phyloP scores from a whole-genome alignment of 2,797 vertebrate species.

The Parotocinclus haroldoi region DNA sequence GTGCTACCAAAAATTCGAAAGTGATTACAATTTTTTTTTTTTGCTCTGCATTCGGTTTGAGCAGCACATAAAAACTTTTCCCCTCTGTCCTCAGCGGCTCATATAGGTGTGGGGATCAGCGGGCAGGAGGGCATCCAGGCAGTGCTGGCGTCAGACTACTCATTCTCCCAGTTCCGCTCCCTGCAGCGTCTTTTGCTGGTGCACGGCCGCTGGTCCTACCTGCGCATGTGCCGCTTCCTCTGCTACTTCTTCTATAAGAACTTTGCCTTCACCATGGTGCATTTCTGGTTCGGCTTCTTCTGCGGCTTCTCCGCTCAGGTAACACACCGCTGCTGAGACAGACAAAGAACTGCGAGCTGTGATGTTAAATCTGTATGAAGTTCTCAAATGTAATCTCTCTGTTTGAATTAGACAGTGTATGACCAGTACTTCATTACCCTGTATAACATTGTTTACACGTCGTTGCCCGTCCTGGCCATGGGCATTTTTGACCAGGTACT shows the following conservation, averaged over 20 bases:
- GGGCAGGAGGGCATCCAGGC: constrained; percentile 96
- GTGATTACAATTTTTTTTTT: too few species aligned
- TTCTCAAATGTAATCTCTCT: constrained; percentile 5
- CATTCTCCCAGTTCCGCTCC: constrained; percentile 94
- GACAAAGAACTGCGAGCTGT: not conserved
- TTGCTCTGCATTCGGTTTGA: too few species aligned
- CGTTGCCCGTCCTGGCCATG: constrained; percentile 94
- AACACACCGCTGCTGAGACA: not conserved
- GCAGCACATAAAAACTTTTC: not conserved
- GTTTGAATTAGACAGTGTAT: constrained; percentile 76
- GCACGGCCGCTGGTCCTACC: constrained; percentile 94
- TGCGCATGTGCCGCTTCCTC: constrained; percentile 96
- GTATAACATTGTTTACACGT: constrained; percentile 95
- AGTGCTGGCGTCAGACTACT: constrained; percentile 87
- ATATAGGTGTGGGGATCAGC: constrained; percentile 92
- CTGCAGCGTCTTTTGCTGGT: constrained; percentile 91
- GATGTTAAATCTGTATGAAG: too few species aligned
- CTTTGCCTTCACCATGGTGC: constrained; percentile 98
- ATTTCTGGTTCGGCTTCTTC: constrained; percentile 98
- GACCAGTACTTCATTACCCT: constrained; percentile 94
- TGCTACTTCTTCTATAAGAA: constrained; percentile 99
- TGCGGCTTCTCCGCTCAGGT: constrained; percentile 96
- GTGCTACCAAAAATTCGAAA: too few species aligned
- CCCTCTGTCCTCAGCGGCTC: constrained; percentile 70
- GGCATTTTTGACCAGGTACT: constrained; percentile 92